Conservation (phyloP, 2,888 invertebrate species). For the Andricus curvator region DNA sequence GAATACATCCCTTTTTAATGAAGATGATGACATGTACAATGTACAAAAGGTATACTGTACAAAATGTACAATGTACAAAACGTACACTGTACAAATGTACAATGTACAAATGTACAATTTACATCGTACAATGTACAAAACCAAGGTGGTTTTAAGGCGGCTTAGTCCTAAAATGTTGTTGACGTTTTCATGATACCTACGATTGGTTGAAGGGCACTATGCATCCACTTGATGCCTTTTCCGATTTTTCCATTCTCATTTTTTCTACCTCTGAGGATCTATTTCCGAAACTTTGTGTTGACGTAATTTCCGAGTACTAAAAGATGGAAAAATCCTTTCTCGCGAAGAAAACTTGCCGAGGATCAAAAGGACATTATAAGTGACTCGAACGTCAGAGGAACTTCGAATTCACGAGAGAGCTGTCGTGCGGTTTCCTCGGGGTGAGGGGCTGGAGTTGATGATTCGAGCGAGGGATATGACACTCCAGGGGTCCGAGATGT, state of each 20-base stretch:
- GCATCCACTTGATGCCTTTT: not conserved
- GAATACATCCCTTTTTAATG: no score
- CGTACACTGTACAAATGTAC: no score
- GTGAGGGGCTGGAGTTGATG: constrained; percentile 37
- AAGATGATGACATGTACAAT: no score
- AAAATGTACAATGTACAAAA: no score
- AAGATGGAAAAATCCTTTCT: not conserved
- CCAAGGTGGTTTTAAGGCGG: no score
- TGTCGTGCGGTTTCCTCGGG: constrained; percentile 38
- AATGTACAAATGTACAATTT: no score
- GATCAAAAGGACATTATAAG: constrained; percentile 16
- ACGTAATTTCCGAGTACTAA: not conserved
- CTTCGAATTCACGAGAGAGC: constrained; percentile 26
- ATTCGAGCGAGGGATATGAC: constrained; percentile 47
- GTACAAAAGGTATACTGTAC: no score
- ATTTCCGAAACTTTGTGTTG: not conserved
- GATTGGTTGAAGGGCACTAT: no score
- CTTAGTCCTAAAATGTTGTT: no score
- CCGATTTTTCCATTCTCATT: not conserved
- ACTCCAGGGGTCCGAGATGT: constrained; percentile 57
- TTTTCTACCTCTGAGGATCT: not conserved
- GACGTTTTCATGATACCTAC: no score
- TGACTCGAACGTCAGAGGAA: not conserved
- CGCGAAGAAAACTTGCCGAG: not conserved
- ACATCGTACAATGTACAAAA: no score